phyloP scores from a whole-genome alignment of 2,113 vertebrate genomes.

The Vanacampus margaritifer region DNA sequence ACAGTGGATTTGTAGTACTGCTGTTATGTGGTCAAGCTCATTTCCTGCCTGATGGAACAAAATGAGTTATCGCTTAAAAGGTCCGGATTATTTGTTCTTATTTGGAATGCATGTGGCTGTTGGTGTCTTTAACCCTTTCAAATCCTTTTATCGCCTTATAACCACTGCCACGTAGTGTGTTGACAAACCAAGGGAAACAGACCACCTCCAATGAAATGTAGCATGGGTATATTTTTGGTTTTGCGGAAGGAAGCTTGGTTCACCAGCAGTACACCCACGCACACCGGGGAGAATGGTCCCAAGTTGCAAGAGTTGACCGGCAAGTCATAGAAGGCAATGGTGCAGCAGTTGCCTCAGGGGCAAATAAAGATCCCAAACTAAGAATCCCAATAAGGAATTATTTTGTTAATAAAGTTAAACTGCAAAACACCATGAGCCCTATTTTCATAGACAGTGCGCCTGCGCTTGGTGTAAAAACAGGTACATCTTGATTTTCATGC shows the following conservation, averaged over 20 bases:
- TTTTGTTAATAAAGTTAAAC: neutral
- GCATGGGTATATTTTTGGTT: neutral
- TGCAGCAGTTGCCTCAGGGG: no score
- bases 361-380: neutral
- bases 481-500: no score
- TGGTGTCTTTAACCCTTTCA: neutral
- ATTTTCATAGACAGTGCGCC: no score
- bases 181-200: neutral
- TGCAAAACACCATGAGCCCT: no score
- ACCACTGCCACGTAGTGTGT: neutral
- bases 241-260: neutral
- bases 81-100: neutral
- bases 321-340: neutral
- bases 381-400: neutral
- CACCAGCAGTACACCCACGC: neutral
- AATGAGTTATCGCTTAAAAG: neutral
- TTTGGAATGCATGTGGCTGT: neutral
- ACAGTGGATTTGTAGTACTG: neutral
- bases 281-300: neutral
- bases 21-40: slow-evolving; percentile 13
- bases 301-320: no score
- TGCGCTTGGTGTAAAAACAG: no score
- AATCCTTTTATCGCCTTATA: neutral
- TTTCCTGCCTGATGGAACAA: slow-evolving; percentile 16
- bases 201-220: neutral